Conservation (phyloP, 2,113 vertebrate species). For the Siniperca chuatsi region DNA sequence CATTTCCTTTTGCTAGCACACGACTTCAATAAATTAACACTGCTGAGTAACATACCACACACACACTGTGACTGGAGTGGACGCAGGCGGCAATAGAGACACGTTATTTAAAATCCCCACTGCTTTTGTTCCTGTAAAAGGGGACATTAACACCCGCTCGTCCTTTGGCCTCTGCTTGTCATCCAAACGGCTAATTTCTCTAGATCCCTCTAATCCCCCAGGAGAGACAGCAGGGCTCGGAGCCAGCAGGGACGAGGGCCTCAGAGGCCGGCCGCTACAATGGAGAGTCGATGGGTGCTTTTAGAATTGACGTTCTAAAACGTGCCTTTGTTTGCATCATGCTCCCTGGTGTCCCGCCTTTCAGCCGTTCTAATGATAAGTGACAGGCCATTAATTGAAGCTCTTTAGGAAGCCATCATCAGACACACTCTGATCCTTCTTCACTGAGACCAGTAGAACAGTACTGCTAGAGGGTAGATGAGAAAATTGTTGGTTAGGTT, state of each 20-base stretch:
- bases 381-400: slow-evolving; percentile 88
- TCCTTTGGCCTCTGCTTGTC: slow-evolving; percentile 92
- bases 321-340: slow-evolving; percentile 92
- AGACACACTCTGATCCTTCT: slow-evolving; percentile 86
- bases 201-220: slow-evolving; percentile 92
- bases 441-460: slow-evolving; percentile 76
- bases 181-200: slow-evolving; percentile 86
- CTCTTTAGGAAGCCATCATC: slow-evolving; percentile 90
- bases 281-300: slow-evolving; percentile 82
- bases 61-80: slow-evolving; percentile 76
- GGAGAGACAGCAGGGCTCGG: slow-evolving; percentile 73
- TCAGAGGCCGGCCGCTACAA: slow-evolving; percentile 54
- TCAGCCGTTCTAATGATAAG: slow-evolving; percentile 84
- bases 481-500: slow-evolving; percentile 68
- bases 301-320: slow-evolving; percentile 87
- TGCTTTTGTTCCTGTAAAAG: slow-evolving; percentile 92
- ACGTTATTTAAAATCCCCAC: slow-evolving; percentile 93
- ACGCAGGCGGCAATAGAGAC: slow-evolving; percentile 90
- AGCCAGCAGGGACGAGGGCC: slow-evolving; percentile 70
- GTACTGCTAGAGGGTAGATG: slow-evolving; percentile 50
- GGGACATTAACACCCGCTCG: slow-evolving; percentile 94
- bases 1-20: slow-evolving; percentile 89
- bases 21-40: slow-evolving; percentile 96
- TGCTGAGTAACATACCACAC: slow-evolving; percentile 88
- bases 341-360: slow-evolving; percentile 84